Percentiles rank a stretch among this genome's conserved stretches.
Conservation (phyloP, 2,888 invertebrate species). For the Troides helena region DNA sequence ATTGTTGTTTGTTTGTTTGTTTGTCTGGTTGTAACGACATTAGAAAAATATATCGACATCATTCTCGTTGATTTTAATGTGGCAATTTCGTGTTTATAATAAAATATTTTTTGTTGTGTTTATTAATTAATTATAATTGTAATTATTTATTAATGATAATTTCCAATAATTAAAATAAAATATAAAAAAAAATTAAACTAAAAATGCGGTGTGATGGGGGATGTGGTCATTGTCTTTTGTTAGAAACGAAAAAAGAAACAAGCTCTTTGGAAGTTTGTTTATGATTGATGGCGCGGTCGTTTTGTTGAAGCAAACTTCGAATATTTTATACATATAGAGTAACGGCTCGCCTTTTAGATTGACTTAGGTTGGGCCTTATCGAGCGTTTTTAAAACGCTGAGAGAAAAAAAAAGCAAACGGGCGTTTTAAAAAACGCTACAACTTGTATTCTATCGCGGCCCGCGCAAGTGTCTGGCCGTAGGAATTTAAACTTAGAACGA, state of each 20-base stretch:
- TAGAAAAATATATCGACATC: neutral
- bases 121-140: neutral
- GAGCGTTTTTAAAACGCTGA: slow-evolving; percentile 16
- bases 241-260: neutral
- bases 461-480: neutral
- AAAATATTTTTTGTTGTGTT: neutral
- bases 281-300: neutral
- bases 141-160: too few relatives aligned
- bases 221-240: neutral
- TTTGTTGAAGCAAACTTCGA: slow-evolving; percentile 18
- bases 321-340: slow-evolving; percentile 4
- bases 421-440: neutral
- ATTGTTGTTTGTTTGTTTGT: slow-evolving; percentile 12
- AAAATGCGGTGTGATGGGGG: neutral
- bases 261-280: slow-evolving; percentile 8
- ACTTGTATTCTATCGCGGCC: neutral
- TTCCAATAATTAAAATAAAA: neutral
- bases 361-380: neutral
- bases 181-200: neutral
- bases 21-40: slow-evolving; percentile 7
- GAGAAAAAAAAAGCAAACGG: neutral
- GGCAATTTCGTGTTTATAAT: too few relatives aligned
- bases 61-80: too few relatives aligned
- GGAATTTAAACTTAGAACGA: slow-evolving; percentile 24
- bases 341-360: too few relatives aligned